Evolutionary conservation across 1,140 invertebrate species (phyloP).

Genomic region (Hermetia illucens): DNA sequence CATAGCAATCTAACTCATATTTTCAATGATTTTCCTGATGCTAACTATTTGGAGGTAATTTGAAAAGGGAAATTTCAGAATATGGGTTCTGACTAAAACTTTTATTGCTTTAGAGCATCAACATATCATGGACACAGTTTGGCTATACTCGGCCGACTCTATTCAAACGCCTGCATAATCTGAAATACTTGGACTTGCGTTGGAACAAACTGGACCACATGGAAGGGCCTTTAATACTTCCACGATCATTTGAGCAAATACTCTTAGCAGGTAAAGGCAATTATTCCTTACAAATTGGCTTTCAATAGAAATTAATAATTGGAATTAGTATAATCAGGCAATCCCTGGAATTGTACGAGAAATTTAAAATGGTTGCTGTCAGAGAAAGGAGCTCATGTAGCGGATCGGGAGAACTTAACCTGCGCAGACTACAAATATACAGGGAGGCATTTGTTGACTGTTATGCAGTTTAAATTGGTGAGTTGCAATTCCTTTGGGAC

Average conservation of each 20-base stretch:
- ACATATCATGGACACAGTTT: conserved; percentile 32
- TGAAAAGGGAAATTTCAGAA: neutral
- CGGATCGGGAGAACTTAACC: conserved; percentile 34
- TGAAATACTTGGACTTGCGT: conserved; percentile 32
- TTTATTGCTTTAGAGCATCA: conserved; percentile 19
- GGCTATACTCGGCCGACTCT: conserved; percentile 19
- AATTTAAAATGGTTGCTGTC: conserved; percentile 38
- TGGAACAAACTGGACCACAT: conserved; percentile 33
- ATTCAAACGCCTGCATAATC: conserved; percentile 24
- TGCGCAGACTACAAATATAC: conserved; percentile 34
- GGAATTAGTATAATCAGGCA: conserved; percentile 25
- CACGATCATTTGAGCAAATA: conserved; percentile 23
- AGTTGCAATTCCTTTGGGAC: no score
- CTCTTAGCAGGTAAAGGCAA: conserved; percentile 27
- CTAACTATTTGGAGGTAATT: conserved; percentile 27
- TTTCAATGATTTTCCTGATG: conserved; percentile 24
- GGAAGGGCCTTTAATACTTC: conserved; percentile 23
- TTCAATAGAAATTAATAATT: neutral
- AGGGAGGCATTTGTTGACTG: conserved; percentile 34
- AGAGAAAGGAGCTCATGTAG: conserved; percentile 29
- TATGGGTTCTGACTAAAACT: neutral
- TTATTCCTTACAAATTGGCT: conserved; percentile 3
- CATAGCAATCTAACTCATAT: conserved; percentile 28
- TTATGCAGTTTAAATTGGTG: conserved; percentile 40
- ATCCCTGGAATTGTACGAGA: conserved; percentile 41